Percentiles rank a stretch among this genome's conserved stretches.
These are phyloP conservation scores for Allochrocebus solatus DNA, from an alignment of 2,797 vertebrate genomes.

Conservation along the genomic window DNA sequence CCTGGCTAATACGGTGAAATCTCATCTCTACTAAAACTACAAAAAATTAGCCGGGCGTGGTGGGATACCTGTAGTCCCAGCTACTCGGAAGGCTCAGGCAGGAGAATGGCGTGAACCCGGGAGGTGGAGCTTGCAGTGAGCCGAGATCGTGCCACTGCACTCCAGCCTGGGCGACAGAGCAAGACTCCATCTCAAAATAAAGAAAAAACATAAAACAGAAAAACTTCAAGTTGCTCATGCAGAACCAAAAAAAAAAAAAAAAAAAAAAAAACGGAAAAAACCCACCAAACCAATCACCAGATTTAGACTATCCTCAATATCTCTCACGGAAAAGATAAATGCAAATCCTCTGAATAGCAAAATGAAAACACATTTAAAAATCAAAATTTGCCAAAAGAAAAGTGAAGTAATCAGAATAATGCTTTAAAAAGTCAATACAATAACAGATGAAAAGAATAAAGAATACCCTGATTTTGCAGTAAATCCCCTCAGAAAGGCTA, in stretches of 20 bases:
- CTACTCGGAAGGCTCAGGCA: no score
- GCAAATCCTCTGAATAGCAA: slow-evolving; percentile 38
- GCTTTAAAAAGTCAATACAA: slow-evolving; percentile 1
- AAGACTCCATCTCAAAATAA: no score
- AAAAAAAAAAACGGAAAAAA: neutral
- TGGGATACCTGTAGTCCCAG: no score
- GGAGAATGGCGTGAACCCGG: no score
- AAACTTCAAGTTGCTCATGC: neutral
- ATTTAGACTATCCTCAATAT: neutral
- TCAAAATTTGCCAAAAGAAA: slow-evolving; percentile 45
- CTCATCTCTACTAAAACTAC: no score
- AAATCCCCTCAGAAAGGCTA: neutral
- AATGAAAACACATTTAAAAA: slow-evolving; percentile 43
- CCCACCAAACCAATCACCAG: neutral
- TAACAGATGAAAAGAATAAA: slow-evolving; percentile 8
- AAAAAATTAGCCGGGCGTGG: no score
- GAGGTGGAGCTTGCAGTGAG: no score
- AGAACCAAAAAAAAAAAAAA: no score
- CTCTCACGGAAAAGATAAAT: neutral
- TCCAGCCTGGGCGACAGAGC: no score
- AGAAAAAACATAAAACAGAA: neutral
- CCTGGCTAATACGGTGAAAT: no score
- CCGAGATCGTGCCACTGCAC: no score
- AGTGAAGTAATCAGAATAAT: slow-evolving; percentile 37
- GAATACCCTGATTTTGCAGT: neutral